phyloP scores from a whole-genome alignment of 2,888 invertebrate species.

The Coenonympha arcania region DNA sequence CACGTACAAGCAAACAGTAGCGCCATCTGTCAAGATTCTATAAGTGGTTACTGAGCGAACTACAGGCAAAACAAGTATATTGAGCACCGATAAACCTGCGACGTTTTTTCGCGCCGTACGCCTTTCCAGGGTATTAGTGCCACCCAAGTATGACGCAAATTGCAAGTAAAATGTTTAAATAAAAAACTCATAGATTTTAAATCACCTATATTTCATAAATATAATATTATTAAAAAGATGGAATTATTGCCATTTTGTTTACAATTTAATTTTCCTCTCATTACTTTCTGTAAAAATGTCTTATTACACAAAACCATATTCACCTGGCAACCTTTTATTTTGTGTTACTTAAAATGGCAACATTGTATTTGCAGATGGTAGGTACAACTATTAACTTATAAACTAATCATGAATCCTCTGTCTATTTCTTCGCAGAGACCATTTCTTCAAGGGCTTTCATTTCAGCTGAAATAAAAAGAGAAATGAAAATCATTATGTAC shows the following conservation, averaged over 20 bases:
- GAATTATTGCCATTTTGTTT: not conserved
- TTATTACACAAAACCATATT: not conserved
- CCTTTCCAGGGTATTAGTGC: no score
- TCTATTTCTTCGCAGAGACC: constrained; percentile 44
- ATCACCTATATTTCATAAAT: constrained; percentile 2
- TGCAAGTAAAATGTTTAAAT: no score
- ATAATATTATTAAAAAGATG: constrained; percentile 1
- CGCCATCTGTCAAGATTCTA: no score
- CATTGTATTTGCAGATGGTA: not conserved
- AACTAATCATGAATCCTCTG: not conserved
- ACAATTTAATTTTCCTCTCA: not conserved
- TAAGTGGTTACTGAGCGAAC: no score
- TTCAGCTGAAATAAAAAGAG: constrained; percentile 58
- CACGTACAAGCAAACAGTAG: no score
- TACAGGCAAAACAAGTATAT: no score
- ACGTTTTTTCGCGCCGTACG: no score
- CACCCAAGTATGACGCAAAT: no score
- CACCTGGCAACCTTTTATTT: not conserved
- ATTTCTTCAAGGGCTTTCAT: constrained; percentile 59
- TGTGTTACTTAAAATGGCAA: not conserved
- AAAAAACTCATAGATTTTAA: not conserved
- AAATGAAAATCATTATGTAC: not conserved
- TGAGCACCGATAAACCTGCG: no score
- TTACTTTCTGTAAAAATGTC: no score
- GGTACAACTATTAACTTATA: constrained; percentile 2